A percentile compares a stretch with the other conserved stretches of the same genome.
Evolutionary conservation across 1,140 invertebrate genomes (phyloP).

Genomic region (Notospermus geniculatus): DNA sequence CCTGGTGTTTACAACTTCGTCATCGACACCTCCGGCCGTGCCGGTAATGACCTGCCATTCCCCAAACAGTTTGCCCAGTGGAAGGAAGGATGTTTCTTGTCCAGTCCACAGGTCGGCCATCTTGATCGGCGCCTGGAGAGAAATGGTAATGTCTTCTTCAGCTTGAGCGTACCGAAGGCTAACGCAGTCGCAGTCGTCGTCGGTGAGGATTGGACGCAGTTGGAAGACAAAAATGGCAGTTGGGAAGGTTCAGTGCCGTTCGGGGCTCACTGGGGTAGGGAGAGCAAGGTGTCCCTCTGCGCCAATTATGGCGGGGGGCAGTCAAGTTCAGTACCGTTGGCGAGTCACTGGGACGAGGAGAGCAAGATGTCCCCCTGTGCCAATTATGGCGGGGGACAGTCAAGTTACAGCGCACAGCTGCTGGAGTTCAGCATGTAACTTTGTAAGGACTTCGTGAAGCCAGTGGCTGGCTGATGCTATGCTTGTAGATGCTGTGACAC

Average conservation of each 20-base stretch:
- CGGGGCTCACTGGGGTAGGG: slow-evolving; percentile 29
- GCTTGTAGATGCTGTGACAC: no score
- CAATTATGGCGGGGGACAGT: slow-evolving; percentile 46
- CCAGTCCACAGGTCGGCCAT: slow-evolving; percentile 41
- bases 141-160: slow-evolving; percentile 37
- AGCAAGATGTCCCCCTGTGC: no score
- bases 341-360: no score
- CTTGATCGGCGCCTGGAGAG: slow-evolving; percentile 21
- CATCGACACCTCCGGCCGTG: slow-evolving; percentile 39
- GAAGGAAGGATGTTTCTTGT: slow-evolving; percentile 56
- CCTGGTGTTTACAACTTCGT: slow-evolving; percentile 56
- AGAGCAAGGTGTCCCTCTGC: slow-evolving; percentile 44
- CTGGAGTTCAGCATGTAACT: slow-evolving; percentile 48
- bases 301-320: no score
- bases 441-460: no score
- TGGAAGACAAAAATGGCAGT: slow-evolving; percentile 38
- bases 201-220: slow-evolving; percentile 49
- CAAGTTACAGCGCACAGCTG: slow-evolving; percentile 51
- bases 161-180: slow-evolving; percentile 45
- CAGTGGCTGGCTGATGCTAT: no score
- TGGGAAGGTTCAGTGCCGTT: slow-evolving; percentile 44
- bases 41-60: slow-evolving; percentile 34
- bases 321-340: no score
- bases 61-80: slow-evolving; percentile 57
- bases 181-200: slow-evolving; percentile 47